Evolutionary conservation across 2,797 vertebrate species (phyloP), one percentile per base, ranked within the genome.

Genomic region (Enteromius thamalakanensis): DNA sequence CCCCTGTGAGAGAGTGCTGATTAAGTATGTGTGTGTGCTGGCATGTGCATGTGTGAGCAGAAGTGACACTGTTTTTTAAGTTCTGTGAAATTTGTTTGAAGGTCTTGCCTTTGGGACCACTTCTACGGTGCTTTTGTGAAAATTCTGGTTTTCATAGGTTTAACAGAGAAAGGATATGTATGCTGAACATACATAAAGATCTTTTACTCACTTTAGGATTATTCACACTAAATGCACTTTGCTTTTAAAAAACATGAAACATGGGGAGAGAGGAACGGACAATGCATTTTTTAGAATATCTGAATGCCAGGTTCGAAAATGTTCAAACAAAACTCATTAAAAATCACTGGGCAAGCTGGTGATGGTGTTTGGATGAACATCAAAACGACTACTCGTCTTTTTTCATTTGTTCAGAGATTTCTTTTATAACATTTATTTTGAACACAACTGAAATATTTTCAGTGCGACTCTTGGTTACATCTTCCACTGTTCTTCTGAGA

Each of bases 11-110:
- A 67, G 26, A 51, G 60, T 65, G 72, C 60, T 67, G 71, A 68
- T 68, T 76, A 68, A 42, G 62, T 34, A 55, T 76, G n/a, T 19
- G 42, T 45, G 29, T 60, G 19, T 75, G 80, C 2, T 51, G 49
- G 49, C 14, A 76, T 42, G 17, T 32, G 55, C 23, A 65, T 53
- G 80, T 76, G 67, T 45, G 58, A 67, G 29, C 1, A 21, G n/a
- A n/a, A 79, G 19, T 34, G 21, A 51, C 60, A 80, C 67, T 5
- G 37, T 76, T 58, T 80, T 79, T 80, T 29, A 81, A 74, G 55
- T 65, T 75, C 9, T 75, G 21, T 51, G 58, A 64, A 49, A 51
- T 51, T 51, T 6, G 40, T 26, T 62, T 62, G 37, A 81, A 64
- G 68, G 79, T 47, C 23, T 32, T 64, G 40, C 67, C 69, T 72